A percentile compares a stretch with the other conserved stretches of the same genome.
Conservation (phyloP, 2,797 vertebrate genomes). For the Artibeus jamaicensis region DNA sequence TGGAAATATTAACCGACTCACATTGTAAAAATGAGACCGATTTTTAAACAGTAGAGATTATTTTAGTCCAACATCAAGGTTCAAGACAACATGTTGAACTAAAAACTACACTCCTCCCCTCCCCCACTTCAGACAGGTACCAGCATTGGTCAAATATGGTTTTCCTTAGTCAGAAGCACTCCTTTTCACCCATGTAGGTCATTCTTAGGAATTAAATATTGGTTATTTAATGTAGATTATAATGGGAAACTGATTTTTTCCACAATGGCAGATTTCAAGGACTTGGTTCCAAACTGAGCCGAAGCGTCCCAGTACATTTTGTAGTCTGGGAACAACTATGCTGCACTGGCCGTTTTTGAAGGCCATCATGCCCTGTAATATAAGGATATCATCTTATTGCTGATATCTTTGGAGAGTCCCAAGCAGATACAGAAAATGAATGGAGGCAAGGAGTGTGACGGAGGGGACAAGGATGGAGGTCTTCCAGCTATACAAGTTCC, state of each 20-base stretch:
- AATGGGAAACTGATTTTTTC: conserved; percentile 87
- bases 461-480: conserved; percentile 90
- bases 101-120: conserved; percentile 77
- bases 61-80: conserved; percentile 80
- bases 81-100: conserved; percentile 84
- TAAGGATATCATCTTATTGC: conserved; percentile 89
- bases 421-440: conserved; percentile 97
- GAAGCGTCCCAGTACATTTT: conserved; percentile 84
- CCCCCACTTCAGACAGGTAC: conserved; percentile 79
- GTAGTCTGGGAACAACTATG: conserved; percentile 84
- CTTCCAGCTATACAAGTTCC: conserved; percentile 94
- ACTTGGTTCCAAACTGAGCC: conserved; percentile 91
- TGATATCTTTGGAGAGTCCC: conserved; percentile 93
- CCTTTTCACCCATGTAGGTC: conserved; percentile 81
- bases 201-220: conserved; percentile 82
- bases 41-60: conserved; percentile 79
- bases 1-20: conserved; percentile 80
- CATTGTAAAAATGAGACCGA: conserved; percentile 81
- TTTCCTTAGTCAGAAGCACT: conserved; percentile 83
- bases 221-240: conserved; percentile 85
- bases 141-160: conserved; percentile 85
- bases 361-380: conserved; percentile 90
- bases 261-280: conserved; percentile 89
- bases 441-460: conserved; percentile 97
- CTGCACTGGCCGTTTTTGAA: conserved; percentile 86